Evolutionary conservation across 2,797 vertebrate genomes (phyloP), one percentile per base, ranked within the genome.

Genomic region (Scolopax bukidnonensis): DNA sequence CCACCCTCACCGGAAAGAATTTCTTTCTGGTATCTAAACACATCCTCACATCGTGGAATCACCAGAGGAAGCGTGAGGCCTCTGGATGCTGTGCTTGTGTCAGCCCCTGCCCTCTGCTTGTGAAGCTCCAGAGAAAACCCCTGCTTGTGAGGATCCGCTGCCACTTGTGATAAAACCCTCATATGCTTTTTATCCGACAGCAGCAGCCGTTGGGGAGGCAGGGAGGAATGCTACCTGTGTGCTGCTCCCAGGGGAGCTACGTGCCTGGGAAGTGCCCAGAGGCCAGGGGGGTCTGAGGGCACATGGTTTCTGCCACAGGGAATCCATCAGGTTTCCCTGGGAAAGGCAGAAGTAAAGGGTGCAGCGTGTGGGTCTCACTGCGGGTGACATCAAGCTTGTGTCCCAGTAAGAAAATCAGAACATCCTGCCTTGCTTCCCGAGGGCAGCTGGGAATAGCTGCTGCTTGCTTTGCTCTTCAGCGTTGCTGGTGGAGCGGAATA

Each of bases 41-140:
- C 19, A 47, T 30, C 36, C 12, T 23, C 0, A 0, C 24, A 16
- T 4, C 0, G 0, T 24, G 32, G 17, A 19, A n/a, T 18, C 20
- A 4, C 61, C 48, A 11, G 73, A 16, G 23, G 38, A 61, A 24
- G 9, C 4, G 0, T 0, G 11, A 57, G 4, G 6, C 28, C 24
- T 27, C n/a, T 1, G 30, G 18, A 1, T 28, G 38, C 61, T 13
- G 28, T 14, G 41, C 18, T 19, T 30, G 5, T 4, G 9, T 8
- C 73, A 50, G 38, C 13, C n/a, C 32, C 5, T 21, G 74, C 27
- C 50, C 18, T n/a, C 43, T 21, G 32, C 47, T 30, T 0, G 7
- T 15, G 12, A 3, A 4, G 61, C 70, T 69, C 17, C 45, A 8
- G 45, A 71, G 88, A 82, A 94, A 91, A 50, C 10, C 14, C 14